Base-by-base conservation (phyloP, 2,888 invertebrate species). In the Calliphora vomitoria region DNA sequence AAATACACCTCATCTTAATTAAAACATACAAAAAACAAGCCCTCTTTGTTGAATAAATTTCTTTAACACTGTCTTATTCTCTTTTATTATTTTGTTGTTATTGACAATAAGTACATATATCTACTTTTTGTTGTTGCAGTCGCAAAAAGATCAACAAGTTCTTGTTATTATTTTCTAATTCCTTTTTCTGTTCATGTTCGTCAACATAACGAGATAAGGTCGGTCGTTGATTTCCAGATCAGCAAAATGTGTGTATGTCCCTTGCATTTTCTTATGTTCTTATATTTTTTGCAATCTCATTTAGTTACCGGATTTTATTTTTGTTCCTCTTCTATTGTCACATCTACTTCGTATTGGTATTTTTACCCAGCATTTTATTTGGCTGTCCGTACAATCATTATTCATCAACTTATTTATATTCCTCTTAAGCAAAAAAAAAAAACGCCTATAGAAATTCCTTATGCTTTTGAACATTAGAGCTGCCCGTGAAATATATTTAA, bases 401-500 rank as follows among this genome's bases (percentile, higher is more conserved):
- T 55, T 64, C 55, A 78, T 66, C n/a, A 41, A 41, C 50, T 44
- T 78, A 78, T 66, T 78, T 66, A 18, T 55, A 8, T 62, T n/a
- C 18, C 8, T 66, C n/a, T 38, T 76, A 35, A 38, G 20, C 35
- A 38, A 50, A 76, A 50, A 76, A 50, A 76, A 58, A 25, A 64
- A 66, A 38, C 80, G 80, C 71, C 80, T 62, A 60, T 47, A 71
- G 20, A 80, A 62, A 69, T 62, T 71, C 38, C 69, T 80, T 69
- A 25, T 60, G 18, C n/a, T 50, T 50, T 50, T 44, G 13, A 13
- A 44, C 3, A 44, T 44, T 44, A 44, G 44, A 44, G 4, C 44
- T 11, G 44, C 13, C 2, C 13, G 4, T 44, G 10, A 44, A 44
- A 44, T 44, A 44, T 13, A 44, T 2, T 44, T 44, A 0, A 35